Conservation (phyloP, 2,113 vertebrate species). For the Willisornis vidua region DNA sequence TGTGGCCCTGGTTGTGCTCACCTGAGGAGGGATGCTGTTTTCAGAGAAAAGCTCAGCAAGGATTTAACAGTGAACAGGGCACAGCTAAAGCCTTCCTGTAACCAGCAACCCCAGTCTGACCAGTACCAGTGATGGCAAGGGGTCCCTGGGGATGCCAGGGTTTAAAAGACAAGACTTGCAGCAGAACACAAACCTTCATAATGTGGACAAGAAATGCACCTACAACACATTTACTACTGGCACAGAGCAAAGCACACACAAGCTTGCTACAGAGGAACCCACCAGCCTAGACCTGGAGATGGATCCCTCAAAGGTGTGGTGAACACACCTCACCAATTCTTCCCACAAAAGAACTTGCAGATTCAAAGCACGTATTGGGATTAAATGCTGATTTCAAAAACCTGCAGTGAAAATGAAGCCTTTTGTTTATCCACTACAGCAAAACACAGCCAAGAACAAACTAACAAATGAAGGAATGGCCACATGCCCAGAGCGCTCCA, state of each 20-base stretch:
- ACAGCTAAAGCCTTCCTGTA: neutral
- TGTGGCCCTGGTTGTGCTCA: neutral
- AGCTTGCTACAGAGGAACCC: neutral
- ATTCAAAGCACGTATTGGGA: neutral
- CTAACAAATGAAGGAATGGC: slow-evolving; percentile 25
- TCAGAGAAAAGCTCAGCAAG: neutral
- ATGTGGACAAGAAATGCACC: neutral
- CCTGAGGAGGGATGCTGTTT: neutral
- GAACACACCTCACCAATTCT: neutral
- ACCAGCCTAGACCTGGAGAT: neutral
- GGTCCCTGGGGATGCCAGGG: neutral
- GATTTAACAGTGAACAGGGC: neutral
- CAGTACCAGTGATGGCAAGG: accelerated
- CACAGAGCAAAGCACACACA: neutral
- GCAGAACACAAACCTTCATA: neutral
- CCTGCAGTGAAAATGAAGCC: slow-evolving; percentile 31
- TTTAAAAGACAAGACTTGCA: neutral
- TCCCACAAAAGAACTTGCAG: neutral
- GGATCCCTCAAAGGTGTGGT: neutral
- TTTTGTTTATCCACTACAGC: neutral
- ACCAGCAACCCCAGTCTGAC: neutral
- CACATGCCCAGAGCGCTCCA: slow-evolving; percentile 33
- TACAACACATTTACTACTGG: neutral
- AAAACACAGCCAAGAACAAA: slow-evolving; percentile 51
- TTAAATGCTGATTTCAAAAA: slow-evolving; percentile 16